Evolutionary conservation across 2,888 invertebrate genomes (phyloP).

Genomic region (Acleris holmiana): DNA sequence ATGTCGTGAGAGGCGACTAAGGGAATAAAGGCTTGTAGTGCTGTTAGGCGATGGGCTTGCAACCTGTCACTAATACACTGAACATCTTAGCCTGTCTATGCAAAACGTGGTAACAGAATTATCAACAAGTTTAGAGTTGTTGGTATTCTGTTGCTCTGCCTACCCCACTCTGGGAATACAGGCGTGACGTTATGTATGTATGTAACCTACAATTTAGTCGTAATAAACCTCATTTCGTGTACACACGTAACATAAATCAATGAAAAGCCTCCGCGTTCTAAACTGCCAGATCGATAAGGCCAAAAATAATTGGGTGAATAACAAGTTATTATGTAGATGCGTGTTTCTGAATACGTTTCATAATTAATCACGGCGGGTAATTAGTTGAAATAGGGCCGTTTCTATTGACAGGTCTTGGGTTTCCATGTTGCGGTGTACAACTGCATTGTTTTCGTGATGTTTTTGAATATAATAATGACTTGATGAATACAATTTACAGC

Average conservation of each 20-base stretch:
- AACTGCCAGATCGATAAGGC: slow-evolving; percentile 7
- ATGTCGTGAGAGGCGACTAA: too few species aligned
- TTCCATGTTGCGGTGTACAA: background rate
- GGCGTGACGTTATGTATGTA: too few species aligned
- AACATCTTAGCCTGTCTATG: too few species aligned
- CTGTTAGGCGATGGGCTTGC: too few species aligned
- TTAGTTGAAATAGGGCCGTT: slow-evolving; percentile 14
- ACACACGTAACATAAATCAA: background rate
- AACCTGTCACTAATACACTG: too few species aligned
- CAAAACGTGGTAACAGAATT: too few species aligned
- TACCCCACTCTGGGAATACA: too few species aligned
- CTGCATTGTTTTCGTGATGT: background rate
- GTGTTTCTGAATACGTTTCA: slow-evolving; percentile 29
- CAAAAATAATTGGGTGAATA: slow-evolving; percentile 10
- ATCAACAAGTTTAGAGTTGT: too few species aligned
- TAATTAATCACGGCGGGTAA: slow-evolving; percentile 30
- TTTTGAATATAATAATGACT: background rate
- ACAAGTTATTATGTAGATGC: slow-evolving; percentile 17
- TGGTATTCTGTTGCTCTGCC: too few species aligned
- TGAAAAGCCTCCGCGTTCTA: background rate
- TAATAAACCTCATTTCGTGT: background rate
- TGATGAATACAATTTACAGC: too few species aligned
- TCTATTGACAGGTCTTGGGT: background rate
- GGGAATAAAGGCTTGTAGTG: too few species aligned
- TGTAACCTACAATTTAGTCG: background rate